Evolutionary conservation across 2,113 vertebrate genomes (phyloP).

Genomic region (Synodontis membranacea): DNA sequence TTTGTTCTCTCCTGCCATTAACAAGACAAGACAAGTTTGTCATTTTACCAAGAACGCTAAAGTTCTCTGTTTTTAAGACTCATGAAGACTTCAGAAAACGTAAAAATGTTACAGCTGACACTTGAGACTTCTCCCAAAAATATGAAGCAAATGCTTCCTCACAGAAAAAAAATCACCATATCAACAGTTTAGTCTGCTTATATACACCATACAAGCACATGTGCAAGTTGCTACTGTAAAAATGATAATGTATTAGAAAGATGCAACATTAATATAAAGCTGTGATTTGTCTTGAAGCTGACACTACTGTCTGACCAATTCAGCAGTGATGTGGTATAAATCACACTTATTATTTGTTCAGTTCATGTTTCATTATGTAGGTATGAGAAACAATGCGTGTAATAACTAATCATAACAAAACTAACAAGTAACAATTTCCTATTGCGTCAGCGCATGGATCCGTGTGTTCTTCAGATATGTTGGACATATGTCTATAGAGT

Average conservation of each 20-base stretch:
- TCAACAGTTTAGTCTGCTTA: neutral
- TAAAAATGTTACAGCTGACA: neutral
- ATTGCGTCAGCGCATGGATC: neutral
- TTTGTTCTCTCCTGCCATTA: neutral
- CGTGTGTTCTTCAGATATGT: neutral
- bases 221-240: neutral
- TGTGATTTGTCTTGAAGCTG: neutral
- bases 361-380: neutral
- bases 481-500: conserved; percentile 1
- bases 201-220: neutral
- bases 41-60: neutral
- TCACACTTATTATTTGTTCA: neutral
- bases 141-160: neutral
- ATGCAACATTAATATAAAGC: neutral
- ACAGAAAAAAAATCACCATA: neutral
- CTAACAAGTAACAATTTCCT: neutral
- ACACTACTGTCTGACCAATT: neutral
- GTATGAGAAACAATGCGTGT: neutral
- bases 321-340: neutral
- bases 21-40: neutral
- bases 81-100: neutral
- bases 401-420: neutral
- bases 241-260: neutral
- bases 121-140: neutral
- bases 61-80: neutral